Evolutionary conservation across 2,797 vertebrate genomes (phyloP).

Genomic region (Darevskia nairensis): DNA sequence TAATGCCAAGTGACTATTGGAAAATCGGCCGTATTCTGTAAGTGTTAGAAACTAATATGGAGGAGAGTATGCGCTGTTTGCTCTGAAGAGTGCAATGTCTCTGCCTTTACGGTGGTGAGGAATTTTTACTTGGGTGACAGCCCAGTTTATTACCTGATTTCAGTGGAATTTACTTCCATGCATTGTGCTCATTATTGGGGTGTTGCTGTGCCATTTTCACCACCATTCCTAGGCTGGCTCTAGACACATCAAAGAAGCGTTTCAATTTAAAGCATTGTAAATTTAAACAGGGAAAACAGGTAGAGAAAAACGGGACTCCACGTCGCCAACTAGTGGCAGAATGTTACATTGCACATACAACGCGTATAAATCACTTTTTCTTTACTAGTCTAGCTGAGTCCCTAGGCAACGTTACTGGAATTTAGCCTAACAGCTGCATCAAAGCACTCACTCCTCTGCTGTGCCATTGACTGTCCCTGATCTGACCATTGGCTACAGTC

Average conservation of each 20-base stretch:
- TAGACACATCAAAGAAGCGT: too few species aligned
- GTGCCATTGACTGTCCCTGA: background rate
- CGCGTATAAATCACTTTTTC: too few species aligned
- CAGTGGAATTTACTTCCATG: background rate
- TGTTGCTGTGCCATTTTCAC: background rate
- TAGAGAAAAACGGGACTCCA: too few species aligned
- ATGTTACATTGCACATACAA: too few species aligned
- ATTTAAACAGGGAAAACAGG: too few species aligned
- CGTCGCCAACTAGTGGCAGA: too few species aligned
- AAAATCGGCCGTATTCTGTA: conserved; percentile 17
- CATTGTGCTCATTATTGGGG: background rate
- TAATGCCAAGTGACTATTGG: conserved; percentile 3
- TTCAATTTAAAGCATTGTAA: too few species aligned
- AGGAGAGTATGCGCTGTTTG: background rate
- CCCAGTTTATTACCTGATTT: background rate
- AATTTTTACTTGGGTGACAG: background rate
- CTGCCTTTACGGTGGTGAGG: background rate
- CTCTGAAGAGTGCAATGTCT: background rate
- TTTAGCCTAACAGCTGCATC: background rate
- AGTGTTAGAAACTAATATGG: background rate
- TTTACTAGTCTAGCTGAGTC: background rate
- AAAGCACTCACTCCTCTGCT: background rate
- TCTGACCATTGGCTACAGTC: background rate
- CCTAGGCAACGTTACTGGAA: background rate
- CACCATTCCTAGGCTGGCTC: too few species aligned